Evolutionary conservation across 2,797 vertebrate genomes (phyloP).

Genomic region (Rhinella marina): DNA sequence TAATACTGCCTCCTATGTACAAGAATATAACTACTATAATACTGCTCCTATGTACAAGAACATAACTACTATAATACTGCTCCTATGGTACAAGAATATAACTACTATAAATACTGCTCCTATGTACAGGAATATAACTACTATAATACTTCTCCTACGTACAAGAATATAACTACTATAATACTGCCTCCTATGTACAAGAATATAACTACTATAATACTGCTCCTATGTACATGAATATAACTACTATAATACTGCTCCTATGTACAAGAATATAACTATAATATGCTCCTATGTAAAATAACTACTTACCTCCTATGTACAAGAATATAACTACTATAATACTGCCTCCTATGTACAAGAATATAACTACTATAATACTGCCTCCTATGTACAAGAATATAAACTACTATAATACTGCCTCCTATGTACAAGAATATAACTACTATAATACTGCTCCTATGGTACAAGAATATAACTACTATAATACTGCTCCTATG

Average conservation of each 20-base stretch:
- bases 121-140: not conserved
- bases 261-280: no score
- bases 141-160: not conserved
- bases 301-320: constrained; percentile 7
- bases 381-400: not conserved
- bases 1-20: not conserved
- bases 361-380: constrained; percentile 1
- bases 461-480: not conserved
- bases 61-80: constrained; percentile 16
- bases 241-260: not conserved
- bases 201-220: constrained; percentile 24
- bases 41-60: not conserved
- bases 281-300: not conserved
- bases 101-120: constrained; percentile 18
- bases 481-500: constrained; percentile 11
- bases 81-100: not conserved
- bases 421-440: not conserved
- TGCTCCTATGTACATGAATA: not conserved
- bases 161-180: constrained; percentile 1
- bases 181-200: constrained; percentile 8
- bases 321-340: not conserved
- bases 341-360: constrained; percentile 8
- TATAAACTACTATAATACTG: constrained; percentile 16
- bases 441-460: not conserved
- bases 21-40: no score